phyloP scores from a whole-genome alignment of 2,113 vertebrate genomes.

The Boleophthalmus pectinirostris region DNA sequence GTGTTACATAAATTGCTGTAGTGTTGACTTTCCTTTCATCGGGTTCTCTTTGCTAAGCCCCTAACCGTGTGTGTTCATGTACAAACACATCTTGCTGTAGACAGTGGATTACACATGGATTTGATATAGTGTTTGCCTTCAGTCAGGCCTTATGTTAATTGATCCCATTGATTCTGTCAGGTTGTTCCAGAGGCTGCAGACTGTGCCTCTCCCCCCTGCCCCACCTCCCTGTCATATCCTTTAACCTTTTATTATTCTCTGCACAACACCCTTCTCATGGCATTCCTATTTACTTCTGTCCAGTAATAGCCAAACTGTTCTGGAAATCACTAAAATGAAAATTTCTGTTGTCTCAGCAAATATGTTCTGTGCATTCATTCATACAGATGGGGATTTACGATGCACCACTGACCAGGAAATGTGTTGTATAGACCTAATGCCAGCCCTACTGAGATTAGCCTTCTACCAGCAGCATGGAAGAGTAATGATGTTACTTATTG shows the following conservation, averaged over 20 bases:
- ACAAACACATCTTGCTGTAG: conserved; percentile 7
- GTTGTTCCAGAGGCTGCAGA: conserved; percentile 39
- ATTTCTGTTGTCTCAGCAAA: conserved; percentile 51
- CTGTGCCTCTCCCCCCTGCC: conserved; percentile 5
- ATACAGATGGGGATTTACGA: conserved; percentile 30
- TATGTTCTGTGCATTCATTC: conserved; percentile 21
- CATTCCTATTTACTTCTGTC: conserved; percentile 36
- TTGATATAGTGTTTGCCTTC: conserved; percentile 60
- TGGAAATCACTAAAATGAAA: conserved; percentile 33
- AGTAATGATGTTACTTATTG: conserved; percentile 29
- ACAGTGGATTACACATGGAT: conserved; percentile 52
- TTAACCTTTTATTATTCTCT: conserved; percentile 19
- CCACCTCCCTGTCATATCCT: conserved; percentile 7
- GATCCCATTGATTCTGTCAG: conserved; percentile 63
- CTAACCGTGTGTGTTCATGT: not conserved
- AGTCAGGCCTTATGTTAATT: conserved; percentile 48
- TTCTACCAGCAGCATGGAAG: conserved; percentile 3
- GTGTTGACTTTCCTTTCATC: conserved; percentile 8
- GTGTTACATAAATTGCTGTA: conserved; percentile 10
- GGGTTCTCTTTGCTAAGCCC: conserved; percentile 2
- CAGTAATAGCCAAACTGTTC: conserved; percentile 38
- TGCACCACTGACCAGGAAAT: conserved; percentile 34
- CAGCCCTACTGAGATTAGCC: conserved; percentile 17
- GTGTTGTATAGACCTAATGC: conserved; percentile 24
- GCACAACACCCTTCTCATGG: conserved; percentile 33